Evolutionary conservation across 1,140 invertebrate species (phyloP).

Genomic region (Neotoxoptera formosana): DNA sequence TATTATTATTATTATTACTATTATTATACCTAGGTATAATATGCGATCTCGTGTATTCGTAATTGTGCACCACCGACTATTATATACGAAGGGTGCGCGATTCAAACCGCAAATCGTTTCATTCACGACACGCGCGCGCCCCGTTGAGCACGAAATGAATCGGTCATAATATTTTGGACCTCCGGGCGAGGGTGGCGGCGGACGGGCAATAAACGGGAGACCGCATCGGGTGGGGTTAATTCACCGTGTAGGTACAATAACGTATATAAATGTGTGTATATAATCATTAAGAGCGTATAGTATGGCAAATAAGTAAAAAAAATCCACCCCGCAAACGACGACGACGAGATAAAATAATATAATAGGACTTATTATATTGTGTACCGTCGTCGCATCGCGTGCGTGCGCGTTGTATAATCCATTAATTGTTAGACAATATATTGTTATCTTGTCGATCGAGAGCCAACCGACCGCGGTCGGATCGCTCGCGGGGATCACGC

Average conservation of each 20-base stretch:
- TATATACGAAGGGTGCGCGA: not conserved
- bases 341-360: not conserved
- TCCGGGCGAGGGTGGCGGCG: too few relatives aligned
- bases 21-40: too few relatives aligned
- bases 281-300: not conserved
- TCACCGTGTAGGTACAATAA: not conserved
- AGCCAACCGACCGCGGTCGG: not conserved
- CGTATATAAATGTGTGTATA: not conserved
- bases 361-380: not conserved
- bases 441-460: not conserved
- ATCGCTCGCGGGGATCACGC: not conserved
- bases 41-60: not conserved
- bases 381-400: too few relatives aligned
- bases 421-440: slow-evolving; percentile 6
- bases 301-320: not conserved
- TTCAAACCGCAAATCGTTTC: slow-evolving; percentile 36
- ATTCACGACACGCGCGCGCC: not conserved
- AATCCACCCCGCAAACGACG: not conserved
- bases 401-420: not conserved
- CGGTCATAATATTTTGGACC: not conserved
- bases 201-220: not conserved
- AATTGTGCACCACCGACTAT: too few relatives aligned
- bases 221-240: not conserved
- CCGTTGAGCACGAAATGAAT: not conserved
- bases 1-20: too few relatives aligned